Percentiles rank a stretch among this genome's conserved stretches.
phyloP scores from a whole-genome alignment of 2,797 vertebrate genomes.

The Malacoraja senta region DNA sequence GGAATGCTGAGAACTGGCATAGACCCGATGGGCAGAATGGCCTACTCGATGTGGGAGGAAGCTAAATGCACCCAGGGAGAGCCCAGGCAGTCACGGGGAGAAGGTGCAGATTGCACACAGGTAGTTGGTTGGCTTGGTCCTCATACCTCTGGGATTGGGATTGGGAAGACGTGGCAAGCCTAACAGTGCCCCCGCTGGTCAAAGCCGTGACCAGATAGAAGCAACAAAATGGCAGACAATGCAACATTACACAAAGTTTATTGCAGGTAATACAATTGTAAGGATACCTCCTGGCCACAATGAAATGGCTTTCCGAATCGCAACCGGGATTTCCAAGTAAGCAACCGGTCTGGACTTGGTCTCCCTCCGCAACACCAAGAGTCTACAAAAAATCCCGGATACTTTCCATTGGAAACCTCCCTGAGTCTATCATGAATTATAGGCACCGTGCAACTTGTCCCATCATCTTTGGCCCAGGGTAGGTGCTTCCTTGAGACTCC shows the following conservation, averaged over 20 bases:
- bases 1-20: no score
- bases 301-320: background rate
- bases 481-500: background rate
- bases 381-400: constrained; percentile 23
- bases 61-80: no score
- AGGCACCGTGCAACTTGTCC: constrained; percentile 3
- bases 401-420: constrained; percentile 38
- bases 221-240: background rate
- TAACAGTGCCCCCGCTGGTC: background rate
- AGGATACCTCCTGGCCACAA: background rate
- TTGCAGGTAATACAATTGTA: constrained; percentile 5
- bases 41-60: no score
- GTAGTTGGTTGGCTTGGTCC: no score
- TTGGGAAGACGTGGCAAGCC: background rate
- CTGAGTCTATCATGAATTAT: constrained; percentile 37
- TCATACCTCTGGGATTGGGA: background rate
- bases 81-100: no score
- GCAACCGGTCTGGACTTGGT: background rate
- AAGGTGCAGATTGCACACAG: no score
- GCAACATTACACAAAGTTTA: constrained; percentile 9
- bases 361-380: background rate
- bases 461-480: background rate
- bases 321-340: background rate
- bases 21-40: no score
- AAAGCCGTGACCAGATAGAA: background rate